These are phyloP conservation scores for Helicoverpa zea DNA, from an alignment of 1,140 invertebrate genomes.

Conservation along the genomic window DNA sequence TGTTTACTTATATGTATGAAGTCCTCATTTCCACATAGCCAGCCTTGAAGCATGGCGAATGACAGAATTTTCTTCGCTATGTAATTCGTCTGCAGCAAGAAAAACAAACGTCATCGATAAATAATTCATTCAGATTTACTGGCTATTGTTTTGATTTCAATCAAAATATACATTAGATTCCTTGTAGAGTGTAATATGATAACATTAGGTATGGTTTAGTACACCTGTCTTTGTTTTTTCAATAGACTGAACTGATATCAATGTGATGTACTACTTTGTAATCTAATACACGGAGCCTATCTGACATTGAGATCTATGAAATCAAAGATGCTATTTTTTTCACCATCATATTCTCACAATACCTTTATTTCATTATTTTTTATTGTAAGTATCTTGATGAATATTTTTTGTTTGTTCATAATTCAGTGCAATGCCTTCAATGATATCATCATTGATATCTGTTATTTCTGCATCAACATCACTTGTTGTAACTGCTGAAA, in stretches of 20 bases:
- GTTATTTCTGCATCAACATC: not conserved
- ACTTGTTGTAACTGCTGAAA: not conserved
- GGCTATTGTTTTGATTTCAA: too few species aligned
- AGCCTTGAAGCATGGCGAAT: constrained; percentile 5
- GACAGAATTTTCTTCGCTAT: not conserved
- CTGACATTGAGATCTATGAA: not conserved
- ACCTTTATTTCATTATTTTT: too few species aligned
- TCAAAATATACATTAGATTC: not conserved
- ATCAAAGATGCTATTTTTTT: too few species aligned
- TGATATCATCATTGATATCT: too few species aligned
- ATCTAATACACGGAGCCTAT: not conserved
- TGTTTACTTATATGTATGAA: not conserved
- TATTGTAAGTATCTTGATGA: too few species aligned
- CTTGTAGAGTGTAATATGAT: not conserved
- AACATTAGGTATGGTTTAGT: constrained; percentile 5
- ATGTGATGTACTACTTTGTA: not conserved
- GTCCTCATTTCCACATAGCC: too few species aligned
- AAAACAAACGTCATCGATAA: not conserved
- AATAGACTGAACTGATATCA: not conserved
- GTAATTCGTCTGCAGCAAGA: not conserved
- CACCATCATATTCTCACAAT: too few species aligned
- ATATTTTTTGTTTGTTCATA: too few species aligned
- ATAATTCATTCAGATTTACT: not conserved
- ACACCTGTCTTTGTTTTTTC: not conserved
- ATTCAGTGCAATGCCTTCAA: too few species aligned